Percentiles rank a stretch among this genome's conserved stretches.
phyloP scores from a whole-genome alignment of 2,797 vertebrate genomes.

The Lagorchestes hirsutus region DNA sequence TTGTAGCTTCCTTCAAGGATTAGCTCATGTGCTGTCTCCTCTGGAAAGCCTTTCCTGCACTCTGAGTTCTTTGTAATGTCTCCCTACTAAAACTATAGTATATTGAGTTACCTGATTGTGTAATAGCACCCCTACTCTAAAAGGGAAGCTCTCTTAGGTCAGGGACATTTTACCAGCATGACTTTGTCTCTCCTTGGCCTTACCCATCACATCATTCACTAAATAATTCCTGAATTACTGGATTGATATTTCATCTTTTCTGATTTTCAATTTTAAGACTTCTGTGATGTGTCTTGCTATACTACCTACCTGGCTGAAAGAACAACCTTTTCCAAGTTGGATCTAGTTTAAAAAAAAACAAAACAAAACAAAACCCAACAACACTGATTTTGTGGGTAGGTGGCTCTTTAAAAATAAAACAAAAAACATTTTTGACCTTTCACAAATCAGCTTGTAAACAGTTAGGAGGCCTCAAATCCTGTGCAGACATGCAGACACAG shows the following conservation, averaged over 20 bases:
- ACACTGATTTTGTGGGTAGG: slow-evolving; percentile 17
- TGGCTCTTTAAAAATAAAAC: slow-evolving; percentile 46
- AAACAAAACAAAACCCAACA: not conserved
- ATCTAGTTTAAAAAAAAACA: slow-evolving; percentile 44
- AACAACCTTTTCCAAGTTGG: slow-evolving; percentile 46
- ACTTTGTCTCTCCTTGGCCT: not conserved
- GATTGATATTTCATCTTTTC: not conserved
- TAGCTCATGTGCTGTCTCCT: not conserved
- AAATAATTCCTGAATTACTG: not conserved
- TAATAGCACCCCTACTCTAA: not conserved
- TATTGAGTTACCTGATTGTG: not conserved
- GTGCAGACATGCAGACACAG: slow-evolving; percentile 9
- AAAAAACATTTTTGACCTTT: slow-evolving; percentile 6
- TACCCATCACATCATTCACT: not conserved
- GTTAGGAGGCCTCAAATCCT: not conserved
- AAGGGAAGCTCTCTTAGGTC: not conserved
- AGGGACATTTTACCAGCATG: not conserved
- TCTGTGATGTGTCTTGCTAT: not conserved
- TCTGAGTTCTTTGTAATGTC: not conserved
- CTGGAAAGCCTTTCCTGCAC: not conserved
- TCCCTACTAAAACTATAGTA: not conserved
- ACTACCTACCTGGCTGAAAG: slow-evolving; percentile 14
- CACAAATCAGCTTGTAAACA: slow-evolving; percentile 44
- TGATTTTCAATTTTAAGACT: not conserved
- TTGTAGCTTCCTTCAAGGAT: not conserved